Evolutionary conservation across 2,888 invertebrate genomes (phyloP).

Genomic region (Drosophila koepferae): DNA sequence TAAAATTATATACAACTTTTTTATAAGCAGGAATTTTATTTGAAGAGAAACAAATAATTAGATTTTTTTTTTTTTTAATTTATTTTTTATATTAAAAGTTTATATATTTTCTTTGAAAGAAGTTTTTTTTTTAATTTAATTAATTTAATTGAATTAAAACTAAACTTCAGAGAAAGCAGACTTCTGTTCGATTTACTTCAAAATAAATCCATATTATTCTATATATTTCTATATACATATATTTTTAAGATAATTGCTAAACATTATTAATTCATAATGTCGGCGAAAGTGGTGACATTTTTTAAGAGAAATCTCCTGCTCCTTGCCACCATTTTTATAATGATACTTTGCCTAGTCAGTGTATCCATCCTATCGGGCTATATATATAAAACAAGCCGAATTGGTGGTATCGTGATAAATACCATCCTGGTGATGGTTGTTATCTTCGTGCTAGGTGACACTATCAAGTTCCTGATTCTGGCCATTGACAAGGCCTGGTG

Average conservation of each 20-base stretch:
- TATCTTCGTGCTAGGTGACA: conserved; percentile 62
- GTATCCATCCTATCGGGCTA: conserved; percentile 50
- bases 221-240: background rate
- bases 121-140: no score
- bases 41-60: no score
- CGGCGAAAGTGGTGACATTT: background rate
- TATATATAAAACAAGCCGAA: conserved; percentile 54
- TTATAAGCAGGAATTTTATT: no score
- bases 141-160: no score
- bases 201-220: background rate
- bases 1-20: no score
- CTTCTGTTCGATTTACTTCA: background rate
- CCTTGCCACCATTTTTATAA: conserved; percentile 6
- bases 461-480: conserved; percentile 51
- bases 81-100: no score
- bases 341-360: background rate
- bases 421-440: conserved; percentile 38
- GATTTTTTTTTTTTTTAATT: no score
- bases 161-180: background rate
- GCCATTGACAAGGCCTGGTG: conserved; percentile 50
- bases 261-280: background rate
- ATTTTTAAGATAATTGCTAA: background rate
- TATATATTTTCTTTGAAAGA: no score
- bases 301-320: conserved; percentile 12
- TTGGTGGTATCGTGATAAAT: conserved; percentile 54